phyloP scores from a whole-genome alignment of 2,797 vertebrate genomes.

The Poecilia wingei region DNA sequence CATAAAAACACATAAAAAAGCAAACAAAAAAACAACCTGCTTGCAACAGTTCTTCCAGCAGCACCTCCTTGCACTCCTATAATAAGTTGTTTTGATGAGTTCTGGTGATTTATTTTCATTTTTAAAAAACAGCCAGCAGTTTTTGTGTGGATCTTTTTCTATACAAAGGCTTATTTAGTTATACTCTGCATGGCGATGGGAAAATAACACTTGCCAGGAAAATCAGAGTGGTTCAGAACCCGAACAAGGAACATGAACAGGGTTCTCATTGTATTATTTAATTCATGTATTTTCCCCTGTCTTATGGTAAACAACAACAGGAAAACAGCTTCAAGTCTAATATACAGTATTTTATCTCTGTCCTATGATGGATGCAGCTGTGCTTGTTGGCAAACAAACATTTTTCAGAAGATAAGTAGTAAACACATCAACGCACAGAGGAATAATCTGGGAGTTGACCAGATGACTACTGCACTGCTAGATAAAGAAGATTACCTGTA shows the following conservation, averaged over 20 bases:
- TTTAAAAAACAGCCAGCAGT: background rate
- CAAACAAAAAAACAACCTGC: background rate
- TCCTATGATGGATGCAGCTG: constrained; percentile 28
- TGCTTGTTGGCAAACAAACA: constrained; percentile 55
- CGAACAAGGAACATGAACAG: constrained; percentile 10
- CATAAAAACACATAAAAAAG: no score
- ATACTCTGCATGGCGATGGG: background rate
- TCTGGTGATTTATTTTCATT: background rate
- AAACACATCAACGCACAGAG: constrained; percentile 29
- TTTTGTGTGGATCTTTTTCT: background rate
- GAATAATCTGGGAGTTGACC: constrained; percentile 70
- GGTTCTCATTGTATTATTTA: constrained; percentile 3
- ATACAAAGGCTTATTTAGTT: background rate
- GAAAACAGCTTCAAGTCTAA: constrained; percentile 15
- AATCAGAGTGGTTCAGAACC: background rate
- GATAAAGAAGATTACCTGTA: constrained; percentile 76
- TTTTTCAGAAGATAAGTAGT: constrained; percentile 37
- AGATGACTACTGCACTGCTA: constrained; percentile 55
- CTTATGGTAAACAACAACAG: background rate
- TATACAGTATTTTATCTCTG: constrained; percentile 23
- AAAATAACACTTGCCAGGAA: constrained; percentile 5
- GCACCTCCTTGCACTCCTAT: background rate
- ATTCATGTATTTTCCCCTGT: background rate
- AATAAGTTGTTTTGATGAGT: background rate
- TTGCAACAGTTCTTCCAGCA: background rate